These are phyloP conservation scores for Microtus obscurus DNA, from an alignment of 2,797 vertebrate species.

Conservation along the genomic window DNA sequence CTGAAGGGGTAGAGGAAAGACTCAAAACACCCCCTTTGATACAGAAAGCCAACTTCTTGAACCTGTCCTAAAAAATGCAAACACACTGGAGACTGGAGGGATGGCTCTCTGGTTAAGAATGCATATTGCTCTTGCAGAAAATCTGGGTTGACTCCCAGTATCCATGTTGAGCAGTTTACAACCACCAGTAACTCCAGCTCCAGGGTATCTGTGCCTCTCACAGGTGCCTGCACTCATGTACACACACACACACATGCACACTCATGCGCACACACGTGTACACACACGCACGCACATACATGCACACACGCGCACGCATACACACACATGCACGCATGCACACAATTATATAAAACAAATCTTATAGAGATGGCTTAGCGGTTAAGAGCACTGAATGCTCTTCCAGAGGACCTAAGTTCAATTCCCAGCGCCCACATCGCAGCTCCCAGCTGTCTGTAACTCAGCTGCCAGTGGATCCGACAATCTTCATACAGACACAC, in stretches of 20 bases:
- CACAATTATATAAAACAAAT: background rate
- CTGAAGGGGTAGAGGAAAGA: background rate
- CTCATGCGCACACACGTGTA: background rate
- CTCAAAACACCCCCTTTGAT: background rate
- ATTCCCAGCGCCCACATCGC: background rate
- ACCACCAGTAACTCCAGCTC: background rate
- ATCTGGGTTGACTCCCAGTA: background rate
- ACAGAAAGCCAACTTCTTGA: background rate
- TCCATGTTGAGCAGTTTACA: background rate
- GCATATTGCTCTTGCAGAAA: background rate
- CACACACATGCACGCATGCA: background rate
- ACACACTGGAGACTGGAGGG: background rate
- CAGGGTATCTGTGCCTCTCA: background rate
- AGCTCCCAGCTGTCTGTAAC: background rate
- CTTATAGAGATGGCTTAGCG: background rate
- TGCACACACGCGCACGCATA: rapidly evolving
- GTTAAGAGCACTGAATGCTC: background rate
- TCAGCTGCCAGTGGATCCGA: background rate
- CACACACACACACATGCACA: background rate
- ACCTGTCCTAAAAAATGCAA: background rate
- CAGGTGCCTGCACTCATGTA: background rate
- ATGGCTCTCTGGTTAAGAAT: background rate
- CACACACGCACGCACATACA: background rate
- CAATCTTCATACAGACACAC: background rate
- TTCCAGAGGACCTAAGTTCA: background rate